Conservation (phyloP, 2,888 invertebrate genomes). For the Rosalia funebris region DNA sequence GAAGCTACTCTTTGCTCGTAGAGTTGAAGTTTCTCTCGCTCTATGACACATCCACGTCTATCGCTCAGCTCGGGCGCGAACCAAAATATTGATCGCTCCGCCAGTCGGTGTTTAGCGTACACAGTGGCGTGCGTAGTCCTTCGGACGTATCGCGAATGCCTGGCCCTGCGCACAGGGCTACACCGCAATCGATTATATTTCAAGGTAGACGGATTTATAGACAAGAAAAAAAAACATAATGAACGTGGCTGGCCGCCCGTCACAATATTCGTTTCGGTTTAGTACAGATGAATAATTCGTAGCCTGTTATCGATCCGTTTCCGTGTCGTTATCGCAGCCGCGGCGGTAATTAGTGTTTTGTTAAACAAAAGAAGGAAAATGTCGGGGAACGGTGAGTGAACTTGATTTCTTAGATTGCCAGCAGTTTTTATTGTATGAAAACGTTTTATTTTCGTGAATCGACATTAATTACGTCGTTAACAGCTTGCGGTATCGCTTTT, state of each 20-base stretch:
- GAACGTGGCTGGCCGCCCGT: conserved; percentile 16
- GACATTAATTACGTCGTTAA: background rate
- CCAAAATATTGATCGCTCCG: background rate
- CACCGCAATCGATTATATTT: conserved; percentile 34
- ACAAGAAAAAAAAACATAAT: conserved; percentile 28
- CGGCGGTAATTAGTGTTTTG: conserved; percentile 1
- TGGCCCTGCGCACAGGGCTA: conserved; percentile 3
- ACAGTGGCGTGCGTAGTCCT: conserved; percentile 5
- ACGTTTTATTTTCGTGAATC: background rate
- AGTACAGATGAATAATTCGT: background rate
- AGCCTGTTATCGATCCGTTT: conserved; percentile 28
- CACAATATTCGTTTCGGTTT: conserved; percentile 5
- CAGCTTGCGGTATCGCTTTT: too few relatives aligned
- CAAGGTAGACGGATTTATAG: conserved; percentile 32
- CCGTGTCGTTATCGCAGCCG: conserved; percentile 10
- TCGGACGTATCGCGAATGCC: background rate
- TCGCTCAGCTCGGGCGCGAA: too few relatives aligned
- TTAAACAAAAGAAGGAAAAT: conserved; percentile 16
- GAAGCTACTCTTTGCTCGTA: too few relatives aligned
- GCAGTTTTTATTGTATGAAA: background rate
- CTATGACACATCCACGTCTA: too few relatives aligned
- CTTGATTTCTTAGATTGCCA: background rate
- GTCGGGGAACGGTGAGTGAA: conserved; percentile 29
- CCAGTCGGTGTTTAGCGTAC: background rate
- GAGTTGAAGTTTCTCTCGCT: too few relatives aligned